These are phyloP conservation scores for Sula dactylatra DNA, from an alignment of 2,113 vertebrate species.

Conservation along the genomic window DNA sequence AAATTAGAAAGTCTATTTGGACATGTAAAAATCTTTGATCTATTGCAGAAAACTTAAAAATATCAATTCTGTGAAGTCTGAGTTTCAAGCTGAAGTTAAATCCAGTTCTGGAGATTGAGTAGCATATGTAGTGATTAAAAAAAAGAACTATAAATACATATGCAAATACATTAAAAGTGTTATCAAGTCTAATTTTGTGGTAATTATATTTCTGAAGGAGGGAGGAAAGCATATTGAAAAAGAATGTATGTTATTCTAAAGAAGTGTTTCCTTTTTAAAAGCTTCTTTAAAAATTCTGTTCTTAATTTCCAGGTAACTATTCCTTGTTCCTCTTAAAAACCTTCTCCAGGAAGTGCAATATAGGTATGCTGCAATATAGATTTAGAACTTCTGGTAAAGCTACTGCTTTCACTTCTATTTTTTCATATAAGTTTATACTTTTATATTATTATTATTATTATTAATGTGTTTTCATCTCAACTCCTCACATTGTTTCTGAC, in stretches of 20 bases:
- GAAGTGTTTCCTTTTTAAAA: background rate
- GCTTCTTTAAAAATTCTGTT: fast-evolving
- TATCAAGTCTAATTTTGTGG: background rate
- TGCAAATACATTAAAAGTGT: background rate
- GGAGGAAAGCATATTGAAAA: background rate
- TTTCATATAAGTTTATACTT: background rate
- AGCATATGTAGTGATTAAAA: background rate
- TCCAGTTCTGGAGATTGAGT: background rate
- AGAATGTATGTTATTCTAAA: background rate
- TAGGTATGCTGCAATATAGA: background rate
- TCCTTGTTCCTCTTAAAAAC: background rate
- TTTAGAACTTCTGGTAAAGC: background rate
- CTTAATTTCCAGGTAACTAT: background rate
- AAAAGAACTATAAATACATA: background rate
- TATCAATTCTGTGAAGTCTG: background rate
- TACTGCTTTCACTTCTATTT: background rate
- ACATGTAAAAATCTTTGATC: background rate
- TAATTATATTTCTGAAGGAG: background rate
- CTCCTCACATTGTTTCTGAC: background rate
- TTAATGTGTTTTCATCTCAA: background rate
- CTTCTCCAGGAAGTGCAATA: background rate
- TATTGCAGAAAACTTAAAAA: background rate
- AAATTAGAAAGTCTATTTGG: background rate
- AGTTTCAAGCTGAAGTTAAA: background rate
- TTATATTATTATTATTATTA: background rate